These are phyloP conservation scores for Xylota segnis DNA, from an alignment of 2,888 invertebrate genomes.

Conservation along the genomic window DNA sequence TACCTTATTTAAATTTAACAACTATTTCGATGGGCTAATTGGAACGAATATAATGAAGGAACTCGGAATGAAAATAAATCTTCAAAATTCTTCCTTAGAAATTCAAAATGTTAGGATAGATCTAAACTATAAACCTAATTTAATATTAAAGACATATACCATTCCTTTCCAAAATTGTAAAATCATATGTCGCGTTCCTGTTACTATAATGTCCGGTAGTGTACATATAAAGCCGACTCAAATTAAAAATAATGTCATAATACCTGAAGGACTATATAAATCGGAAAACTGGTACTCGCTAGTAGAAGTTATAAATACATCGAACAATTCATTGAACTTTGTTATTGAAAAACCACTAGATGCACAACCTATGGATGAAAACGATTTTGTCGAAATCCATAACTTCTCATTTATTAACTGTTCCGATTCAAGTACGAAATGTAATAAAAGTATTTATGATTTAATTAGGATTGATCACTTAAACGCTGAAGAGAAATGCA, in stretches of 20 bases:
- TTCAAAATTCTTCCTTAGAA: constrained; percentile 45
- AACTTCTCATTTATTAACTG: constrained; percentile 12
- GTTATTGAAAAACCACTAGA: constrained; percentile 56
- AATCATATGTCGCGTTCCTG: constrained; percentile 45
- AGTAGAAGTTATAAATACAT: constrained; percentile 57
- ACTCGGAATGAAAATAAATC: constrained; percentile 58
- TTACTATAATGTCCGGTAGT: constrained; percentile 49
- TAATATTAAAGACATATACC: constrained; percentile 50
- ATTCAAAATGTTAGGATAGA: constrained; percentile 29
- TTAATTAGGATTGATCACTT: constrained; percentile 3
- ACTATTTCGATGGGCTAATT: constrained; percentile 72
- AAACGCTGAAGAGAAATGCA: constrained; percentile 57
- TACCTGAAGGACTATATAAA: constrained; percentile 56
- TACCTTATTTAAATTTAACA: not conserved
- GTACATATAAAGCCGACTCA: constrained; percentile 28
- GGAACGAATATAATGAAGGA: constrained; percentile 68
- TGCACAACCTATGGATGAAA: constrained; percentile 3
- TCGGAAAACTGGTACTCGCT: constrained; percentile 46
- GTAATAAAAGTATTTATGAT: constrained; percentile 21
- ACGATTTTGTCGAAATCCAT: constrained; percentile 25
- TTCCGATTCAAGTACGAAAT: not conserved
- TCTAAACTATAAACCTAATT: constrained; percentile 52
- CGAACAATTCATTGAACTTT: constrained; percentile 27
- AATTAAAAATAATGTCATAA: constrained; percentile 30
- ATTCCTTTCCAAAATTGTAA: constrained; percentile 44